Base-by-base conservation (phyloP, 2,797 vertebrate species). In the Halcyon smyrnensis region DNA sequence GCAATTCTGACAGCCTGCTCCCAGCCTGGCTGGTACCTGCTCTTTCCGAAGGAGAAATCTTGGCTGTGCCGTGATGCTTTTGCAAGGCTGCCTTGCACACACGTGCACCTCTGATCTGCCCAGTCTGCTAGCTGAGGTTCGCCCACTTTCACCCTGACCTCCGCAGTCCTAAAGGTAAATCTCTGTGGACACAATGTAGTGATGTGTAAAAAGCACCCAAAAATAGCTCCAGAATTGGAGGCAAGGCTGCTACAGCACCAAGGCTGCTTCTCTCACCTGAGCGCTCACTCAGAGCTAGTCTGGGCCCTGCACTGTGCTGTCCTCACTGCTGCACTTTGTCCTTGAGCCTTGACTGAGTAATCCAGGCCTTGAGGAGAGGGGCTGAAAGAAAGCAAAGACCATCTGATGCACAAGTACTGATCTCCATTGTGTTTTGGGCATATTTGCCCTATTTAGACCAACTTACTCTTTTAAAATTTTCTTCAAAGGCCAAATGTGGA, bases 321-420 rank as follows among this genome's bases (percentile, higher is more conserved):
- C 43, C 86, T 85, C 32, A 9, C 32, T 43, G 30, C 5, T 9
- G 48, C 60, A 5, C 25, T 32, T 18, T 13, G 17, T 74, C 77
- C 84, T 82, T 21, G 34, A 46, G 43, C 67, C 39, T 34, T 32
- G 16, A 34, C 28, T n/a, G n/a, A 9, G 19, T 20, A 63, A 80
- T 12, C 43, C 89, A 27, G 37, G 27, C 43, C 57, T 68, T 3
- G 79, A 23, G 24, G 36, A 74, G n/a, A 73, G 36, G 13, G 5
- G 48, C 90, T 93, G 84, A 17, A 92, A 93, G 73, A 48, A 83
- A 95, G 43, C 51, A 74, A 51, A 91, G 30, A 63, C 16, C 46
- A 36, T 15, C 41, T 76, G 23, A 68, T 19, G 16, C 2, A 1
- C 48, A 57, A 54, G 23, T 81, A 78, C 8, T 45, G 20, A 65